Evolutionary conservation across 92 coral and sea anemone species (phyloP), one percentile per base, ranked within the genome.

Genomic region (Epizoanthus illoricatus): DNA sequence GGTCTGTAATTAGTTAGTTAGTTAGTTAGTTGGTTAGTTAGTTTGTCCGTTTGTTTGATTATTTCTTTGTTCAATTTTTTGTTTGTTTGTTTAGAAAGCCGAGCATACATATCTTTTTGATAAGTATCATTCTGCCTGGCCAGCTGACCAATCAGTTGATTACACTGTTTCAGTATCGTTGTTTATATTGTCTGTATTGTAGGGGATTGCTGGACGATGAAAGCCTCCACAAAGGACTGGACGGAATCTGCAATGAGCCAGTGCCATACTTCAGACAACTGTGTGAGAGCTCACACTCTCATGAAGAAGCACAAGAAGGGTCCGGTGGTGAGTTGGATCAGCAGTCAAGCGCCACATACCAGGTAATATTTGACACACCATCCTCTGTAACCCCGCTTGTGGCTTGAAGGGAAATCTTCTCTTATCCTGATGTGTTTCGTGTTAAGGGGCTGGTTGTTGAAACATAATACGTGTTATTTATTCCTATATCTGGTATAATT

Each of bases 231-330:
- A 84, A 87, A 23, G 84, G 91, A 21, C 76, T 97, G 41, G 58
- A 61, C n/a, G 96, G 88, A 80, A 76, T 94, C 47, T 79, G 83
- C 15, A 90, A 93, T 40, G 99, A 97, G 52, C 99, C 99, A 39
- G 92, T 97, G 17, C 99, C 99, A 9, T 97, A 91, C 87, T 97
- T 93, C 85, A 83, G 98, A 68, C 99, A 93, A 84, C 86, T 93
- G 56, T 84, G 90, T 12, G 92, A 86, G 55, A 68, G 7, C 52
- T 59, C 81, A 12, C 79, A 33, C 19, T 70, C 10, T 49, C 0
- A 55, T 17, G 62, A 60, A 12, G 74, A 58, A 20, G 75, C 20
- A 19, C 55, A 20, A 5, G 78, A 73, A 12, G 33, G 40, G 47
- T 71, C 36, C n/a, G 86, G 21, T 39, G 66, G 71, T 6, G 67